Base-by-base conservation (phyloP, 2,113 vertebrate species). In the Saguinus midas region DNA sequence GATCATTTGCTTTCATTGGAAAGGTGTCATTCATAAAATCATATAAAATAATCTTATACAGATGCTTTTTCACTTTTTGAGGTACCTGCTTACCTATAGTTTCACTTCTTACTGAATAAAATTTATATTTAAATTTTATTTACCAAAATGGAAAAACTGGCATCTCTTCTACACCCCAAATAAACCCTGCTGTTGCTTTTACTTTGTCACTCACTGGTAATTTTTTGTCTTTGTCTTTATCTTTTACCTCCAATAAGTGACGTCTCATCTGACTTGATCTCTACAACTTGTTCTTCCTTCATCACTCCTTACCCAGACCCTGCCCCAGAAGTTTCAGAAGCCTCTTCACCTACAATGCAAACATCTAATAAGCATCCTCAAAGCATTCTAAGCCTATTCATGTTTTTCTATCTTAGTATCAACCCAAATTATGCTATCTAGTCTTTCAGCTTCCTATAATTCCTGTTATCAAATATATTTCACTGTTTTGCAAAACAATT, bases 1-100 rank as follows among this genome's bases (percentile, higher is more conserved):
- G 18, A 70, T 64, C 21, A 40, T 87, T 87, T 90, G 37, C 29
- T 68, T 45, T 84, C 13, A 43, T 20, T 90, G 64, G 87, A 95
- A 97, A 84, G 43, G 16, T 72, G 86, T 72, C 73, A 79, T 87
- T 96, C 64, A 87, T 52, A 87, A 81, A 96, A 72, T 76, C n/a
- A 61, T 29, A 37, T 52, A 70, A 80, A 84, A 64, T 27, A 43
- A 45, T 48, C 61, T 84, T 84, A 16, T 72, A 48, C 14, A 81
- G 23, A 11, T 96, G 40, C 3, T 43, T 85, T 90, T 87, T 80
- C 50, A 25, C 32, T 58, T 76, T 81, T 55, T 50, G n/a, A 86
- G 17, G 16, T 25, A 93, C 12, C 5, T 80, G 95, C 55, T 84
- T 70, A 90, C 1, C 27, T 86, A 81, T 17, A 0, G 37, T 61